Evolutionary conservation across 2,888 invertebrate species (phyloP).

Genomic region (Harpagoxenus sublaevis): DNA sequence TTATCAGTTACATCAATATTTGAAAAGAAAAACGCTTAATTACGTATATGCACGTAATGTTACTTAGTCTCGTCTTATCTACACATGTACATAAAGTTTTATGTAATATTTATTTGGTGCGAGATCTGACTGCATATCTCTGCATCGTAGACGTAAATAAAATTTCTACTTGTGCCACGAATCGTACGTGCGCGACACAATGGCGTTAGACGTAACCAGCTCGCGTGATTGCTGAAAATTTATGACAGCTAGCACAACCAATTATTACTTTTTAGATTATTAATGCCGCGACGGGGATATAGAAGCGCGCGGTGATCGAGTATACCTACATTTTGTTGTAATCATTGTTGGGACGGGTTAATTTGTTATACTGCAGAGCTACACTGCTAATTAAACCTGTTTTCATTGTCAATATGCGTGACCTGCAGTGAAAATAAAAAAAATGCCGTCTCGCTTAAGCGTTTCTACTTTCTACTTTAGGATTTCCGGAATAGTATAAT

Average conservation of each 20-base stretch:
- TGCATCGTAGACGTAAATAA: not conserved
- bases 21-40: not conserved
- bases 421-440: not conserved
- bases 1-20: not conserved
- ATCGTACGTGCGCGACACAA: not conserved
- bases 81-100: not conserved
- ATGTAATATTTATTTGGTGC: not conserved
- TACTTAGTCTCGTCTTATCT: not conserved
- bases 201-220: not conserved
- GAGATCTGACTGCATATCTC: too few relatives aligned
- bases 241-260: constrained; percentile 9
- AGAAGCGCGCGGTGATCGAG: not conserved
- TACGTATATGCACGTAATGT: not conserved
- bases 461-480: not conserved
- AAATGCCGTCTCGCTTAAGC: not conserved
- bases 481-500: not conserved
- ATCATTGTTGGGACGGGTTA: not conserved
- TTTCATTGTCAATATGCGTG: not conserved
- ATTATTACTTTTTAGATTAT: constrained; percentile 33
- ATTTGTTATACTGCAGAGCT: not conserved
- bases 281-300: not conserved
- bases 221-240: constrained; percentile 46
- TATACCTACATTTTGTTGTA: not conserved
- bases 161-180: not conserved
- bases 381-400: not conserved